Base-by-base conservation (phyloP, 2,888 invertebrate genomes). In the Drosophila lutescens region DNA sequence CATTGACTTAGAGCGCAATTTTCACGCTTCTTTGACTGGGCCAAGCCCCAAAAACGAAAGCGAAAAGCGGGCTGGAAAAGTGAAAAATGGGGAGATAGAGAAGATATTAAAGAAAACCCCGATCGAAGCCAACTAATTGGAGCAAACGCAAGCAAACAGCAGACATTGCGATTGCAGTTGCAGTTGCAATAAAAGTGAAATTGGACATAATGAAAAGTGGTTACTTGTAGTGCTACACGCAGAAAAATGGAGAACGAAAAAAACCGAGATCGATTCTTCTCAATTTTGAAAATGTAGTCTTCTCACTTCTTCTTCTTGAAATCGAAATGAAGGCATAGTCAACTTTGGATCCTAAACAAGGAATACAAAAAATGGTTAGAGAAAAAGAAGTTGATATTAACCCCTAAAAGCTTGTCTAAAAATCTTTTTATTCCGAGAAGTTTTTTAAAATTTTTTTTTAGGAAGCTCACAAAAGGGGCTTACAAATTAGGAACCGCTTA, bases 1-100 rank as follows among this genome's bases (percentile, higher is more conserved):
- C 73, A 62, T 67, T 78, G 73, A 58, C 51, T 80, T 73, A 67
- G 79, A 79, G 82, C 86, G 69, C 73, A 55, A 82, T 88, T 87
- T 79, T 74, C 58, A 78, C 76, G 88, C 88, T 74, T 55, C 69
- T 71, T 15, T 47, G 83, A 67, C 47, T 70, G 61, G 73, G 55
- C 58, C 51, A 57, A 62, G 57, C 68, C 65, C 58, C 54, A 12
- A 68, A 67, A 67, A 40, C 55, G 78, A 86, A 86, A 81, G 78
- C 78, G 78, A 73, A 83, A 79, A 40, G 13, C 72, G 50, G 50
- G 47, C 40, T 51, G 61, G 63, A 78, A 84, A 82, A 82, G 82
- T 74, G 85, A 74, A 80, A 69, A 36, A 17, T 32, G 20, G 20
- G n/a, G 13, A 32, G 30, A 20, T 17, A 9, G 34, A 9, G 12